Evolutionary conservation across 2,797 vertebrate genomes (phyloP), one percentile per base, ranked within the genome.

Genomic region (Lophotriccus pileatus): DNA sequence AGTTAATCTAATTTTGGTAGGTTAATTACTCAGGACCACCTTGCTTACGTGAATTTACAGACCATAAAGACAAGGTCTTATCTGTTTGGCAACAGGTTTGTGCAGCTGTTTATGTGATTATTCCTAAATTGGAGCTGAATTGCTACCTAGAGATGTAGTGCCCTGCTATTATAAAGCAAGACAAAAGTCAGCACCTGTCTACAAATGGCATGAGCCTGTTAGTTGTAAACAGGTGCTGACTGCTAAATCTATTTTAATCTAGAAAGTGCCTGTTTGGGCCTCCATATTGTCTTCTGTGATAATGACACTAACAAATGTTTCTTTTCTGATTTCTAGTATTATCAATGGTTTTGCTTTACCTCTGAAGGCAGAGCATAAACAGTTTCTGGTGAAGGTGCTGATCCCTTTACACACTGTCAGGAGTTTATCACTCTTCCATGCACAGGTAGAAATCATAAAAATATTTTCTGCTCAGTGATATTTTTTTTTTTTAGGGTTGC

Each of bases 341-440:
- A 99, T 99, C 98, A 99, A 99, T 98, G 99, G 99, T 97, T 99
- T 99, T 94, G 99, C 99, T 98, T 98, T 99, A 98, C 99, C 99
- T n/a, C 99, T 99, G 95, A 99, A 99, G 98, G 99, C 99, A 28
- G 99, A 99, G 96, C 99, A 99, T 98, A 99, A 99, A 98, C 99
- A 99, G 98, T 99, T 99, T 97, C 98, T 99, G 98, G 99, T 99
- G 97, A 99, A 99, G 98, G 99, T 99, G 97, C 98, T 99, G 98
- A 99, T 99, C 94, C 99, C 99, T 88, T 98, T 99, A 91, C 99
- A 99, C 97, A 99, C 99, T 52, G 99, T 99, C 98, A 98, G 99
- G 98, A 99, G 99, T 97, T 98, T 99, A 97, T 99, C 99, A 67
- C 99, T 99, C 98, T 99, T 99, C 98, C 99, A 99, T 39, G 99